These are phyloP conservation scores for Brachionus plicatilis DNA, from an alignment of 1,140 invertebrate genomes.

Conservation along the genomic window DNA sequence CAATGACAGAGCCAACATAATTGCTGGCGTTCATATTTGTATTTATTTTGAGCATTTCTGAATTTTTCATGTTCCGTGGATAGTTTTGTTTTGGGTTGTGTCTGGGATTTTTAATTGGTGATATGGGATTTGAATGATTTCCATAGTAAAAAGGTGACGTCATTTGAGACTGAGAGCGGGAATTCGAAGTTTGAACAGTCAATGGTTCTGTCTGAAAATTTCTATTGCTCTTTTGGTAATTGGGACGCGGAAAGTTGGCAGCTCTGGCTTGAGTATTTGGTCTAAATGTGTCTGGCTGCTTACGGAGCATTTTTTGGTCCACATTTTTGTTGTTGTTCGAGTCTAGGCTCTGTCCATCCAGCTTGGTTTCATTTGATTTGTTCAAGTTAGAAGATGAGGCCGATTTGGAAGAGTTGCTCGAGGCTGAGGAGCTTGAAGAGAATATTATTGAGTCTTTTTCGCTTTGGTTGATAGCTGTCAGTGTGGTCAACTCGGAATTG, in stretches of 20 bases:
- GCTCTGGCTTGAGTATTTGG: neutral
- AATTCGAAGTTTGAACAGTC: neutral
- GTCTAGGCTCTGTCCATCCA: neutral
- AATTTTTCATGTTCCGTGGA: neutral
- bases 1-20: conserved; percentile 13
- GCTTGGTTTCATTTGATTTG: neutral
- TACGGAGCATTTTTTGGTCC: neutral
- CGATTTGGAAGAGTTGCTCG: neutral
- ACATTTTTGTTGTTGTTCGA: conserved; percentile 20
- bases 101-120: neutral
- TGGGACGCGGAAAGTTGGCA: neutral
- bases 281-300: neutral
- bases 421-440: neutral
- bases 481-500: neutral
- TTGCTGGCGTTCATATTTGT: neutral
- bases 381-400: neutral
- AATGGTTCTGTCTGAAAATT: neutral
- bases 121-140: conserved; percentile 13
- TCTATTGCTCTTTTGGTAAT: neutral
- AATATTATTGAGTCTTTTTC: conserved; percentile 1
- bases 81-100: neutral
- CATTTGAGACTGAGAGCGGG: neutral
- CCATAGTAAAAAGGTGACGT: conserved; percentile 5
- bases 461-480: neutral
- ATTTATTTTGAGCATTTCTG: conserved; percentile 16